Conservation (phyloP, 2,888 invertebrate genomes). For the Cyrtodaria siliqua region DNA sequence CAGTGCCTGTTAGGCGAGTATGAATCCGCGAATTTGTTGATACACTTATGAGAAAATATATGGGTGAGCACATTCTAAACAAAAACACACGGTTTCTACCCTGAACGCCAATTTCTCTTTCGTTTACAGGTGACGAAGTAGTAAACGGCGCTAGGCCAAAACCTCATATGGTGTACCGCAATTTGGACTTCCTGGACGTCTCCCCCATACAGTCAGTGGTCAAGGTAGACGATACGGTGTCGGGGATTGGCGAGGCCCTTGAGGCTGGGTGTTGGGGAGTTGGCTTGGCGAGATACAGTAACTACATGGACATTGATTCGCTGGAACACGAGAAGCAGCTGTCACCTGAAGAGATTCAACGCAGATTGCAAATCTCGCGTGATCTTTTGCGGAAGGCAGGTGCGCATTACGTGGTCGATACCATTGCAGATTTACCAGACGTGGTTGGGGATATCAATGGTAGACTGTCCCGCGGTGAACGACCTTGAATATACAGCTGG, state of each 20-base stretch:
- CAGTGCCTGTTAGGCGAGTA: too few relatives aligned
- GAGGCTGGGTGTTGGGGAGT: conserved; percentile 86
- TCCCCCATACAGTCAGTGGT: conserved; percentile 82
- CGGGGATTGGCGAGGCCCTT: conserved; percentile 84
- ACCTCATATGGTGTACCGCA: conserved; percentile 86
- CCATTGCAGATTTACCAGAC: conserved; percentile 83
- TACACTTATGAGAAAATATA: too few relatives aligned
- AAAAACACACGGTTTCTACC: too few relatives aligned
- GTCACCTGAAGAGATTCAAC: conserved; percentile 75
- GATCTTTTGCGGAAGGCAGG: conserved; percentile 81
- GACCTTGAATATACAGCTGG: conserved; percentile 58
- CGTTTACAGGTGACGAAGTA: conserved; percentile 84
- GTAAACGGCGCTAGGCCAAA: conserved; percentile 83
- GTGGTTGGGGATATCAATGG: conserved; percentile 84
- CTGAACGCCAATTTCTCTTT: too few relatives aligned
- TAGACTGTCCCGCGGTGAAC: conserved; percentile 82
- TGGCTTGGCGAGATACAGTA: conserved; percentile 85
- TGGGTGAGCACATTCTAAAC: too few relatives aligned
- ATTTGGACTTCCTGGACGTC: conserved; percentile 84
- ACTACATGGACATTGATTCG: conserved; percentile 84
- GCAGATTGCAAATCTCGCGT: conserved; percentile 74
- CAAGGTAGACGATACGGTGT: conserved; percentile 85
- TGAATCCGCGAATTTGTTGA: too few relatives aligned
- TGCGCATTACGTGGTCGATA: conserved; percentile 86
- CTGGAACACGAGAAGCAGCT: conserved; percentile 79